Evolutionary conservation across 2,113 vertebrate species (phyloP).

Genomic region (Camarhynchus parvulus): DNA sequence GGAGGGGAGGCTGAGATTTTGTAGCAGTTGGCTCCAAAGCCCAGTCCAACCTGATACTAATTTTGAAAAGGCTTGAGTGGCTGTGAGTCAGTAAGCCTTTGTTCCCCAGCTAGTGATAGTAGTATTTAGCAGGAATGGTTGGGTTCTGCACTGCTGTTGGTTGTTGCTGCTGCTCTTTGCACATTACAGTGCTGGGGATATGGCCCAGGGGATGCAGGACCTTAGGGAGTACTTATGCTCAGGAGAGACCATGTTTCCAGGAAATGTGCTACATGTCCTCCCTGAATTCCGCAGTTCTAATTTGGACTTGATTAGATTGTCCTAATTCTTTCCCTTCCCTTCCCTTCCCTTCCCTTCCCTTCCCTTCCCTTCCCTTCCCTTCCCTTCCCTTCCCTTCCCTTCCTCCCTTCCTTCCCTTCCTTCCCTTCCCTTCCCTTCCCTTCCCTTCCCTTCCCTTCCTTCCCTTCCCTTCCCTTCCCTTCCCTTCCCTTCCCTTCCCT

Average conservation of each 20-base stretch:
- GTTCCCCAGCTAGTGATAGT: background rate
- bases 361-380: too few relatives aligned
- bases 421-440: too few relatives aligned
- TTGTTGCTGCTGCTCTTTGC: background rate
- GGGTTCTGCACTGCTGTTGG: background rate
- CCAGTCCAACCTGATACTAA: background rate
- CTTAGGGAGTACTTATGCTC: background rate
- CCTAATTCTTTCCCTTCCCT: background rate
- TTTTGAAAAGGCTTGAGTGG: background rate
- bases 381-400: too few relatives aligned
- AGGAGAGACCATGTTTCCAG: rapidly evolving
- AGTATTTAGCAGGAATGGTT: background rate
- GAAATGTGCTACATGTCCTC: background rate
- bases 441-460: too few relatives aligned
- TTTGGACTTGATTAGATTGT: background rate
- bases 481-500: too few relatives aligned
- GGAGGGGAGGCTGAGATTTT: background rate
- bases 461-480: too few relatives aligned
- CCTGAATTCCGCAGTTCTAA: background rate
- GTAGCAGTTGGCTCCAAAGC: background rate
- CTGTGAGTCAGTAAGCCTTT: background rate
- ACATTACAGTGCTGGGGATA: background rate
- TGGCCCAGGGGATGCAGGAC: background rate
- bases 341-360: too few relatives aligned
- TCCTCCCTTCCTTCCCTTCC: too few relatives aligned